phyloP scores from a whole-genome alignment of 2,113 vertebrate species.

The Prionailurus viverrinus region DNA sequence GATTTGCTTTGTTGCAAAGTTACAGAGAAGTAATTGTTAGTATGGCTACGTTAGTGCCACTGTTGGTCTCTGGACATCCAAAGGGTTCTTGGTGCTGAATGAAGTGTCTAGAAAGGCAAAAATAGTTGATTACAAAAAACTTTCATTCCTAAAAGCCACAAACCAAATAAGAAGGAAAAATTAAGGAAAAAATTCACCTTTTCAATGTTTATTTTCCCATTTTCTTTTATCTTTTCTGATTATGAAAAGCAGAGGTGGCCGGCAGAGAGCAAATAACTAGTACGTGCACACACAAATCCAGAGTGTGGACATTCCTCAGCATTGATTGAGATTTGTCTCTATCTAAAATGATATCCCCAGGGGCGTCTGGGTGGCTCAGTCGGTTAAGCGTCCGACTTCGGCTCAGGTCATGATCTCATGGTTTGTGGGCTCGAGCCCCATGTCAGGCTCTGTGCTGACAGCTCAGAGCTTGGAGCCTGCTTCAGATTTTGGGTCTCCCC shows the following conservation, averaged over 20 bases:
- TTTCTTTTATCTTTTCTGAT: background rate
- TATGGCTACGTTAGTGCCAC: background rate
- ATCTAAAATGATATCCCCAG: background rate
- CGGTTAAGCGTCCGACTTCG: no score
- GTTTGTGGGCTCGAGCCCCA: no score
- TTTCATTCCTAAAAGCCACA: conserved; percentile 54
- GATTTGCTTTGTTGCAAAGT: conserved; percentile 37
- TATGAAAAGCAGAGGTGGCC: background rate
- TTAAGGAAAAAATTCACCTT: background rate
- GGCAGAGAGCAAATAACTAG: background rate
- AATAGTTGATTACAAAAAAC: background rate
- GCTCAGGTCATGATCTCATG: no score
- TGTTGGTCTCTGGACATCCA: background rate
- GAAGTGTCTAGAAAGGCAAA: conserved; percentile 14
- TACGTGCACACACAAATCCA: background rate
- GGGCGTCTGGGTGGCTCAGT: no score
- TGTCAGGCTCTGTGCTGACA: no score
- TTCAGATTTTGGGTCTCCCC: no score
- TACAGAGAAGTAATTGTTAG: conserved; percentile 22
- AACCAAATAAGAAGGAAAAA: background rate
- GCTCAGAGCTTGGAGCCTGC: no score
- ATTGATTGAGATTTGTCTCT: background rate
- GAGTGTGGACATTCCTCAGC: background rate
- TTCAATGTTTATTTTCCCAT: background rate
- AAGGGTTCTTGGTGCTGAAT: background rate